Percentiles rank a stretch among this genome's conserved stretches.
Conservation (phyloP, 2,797 vertebrate species). For the Siniperca scherzeri region DNA sequence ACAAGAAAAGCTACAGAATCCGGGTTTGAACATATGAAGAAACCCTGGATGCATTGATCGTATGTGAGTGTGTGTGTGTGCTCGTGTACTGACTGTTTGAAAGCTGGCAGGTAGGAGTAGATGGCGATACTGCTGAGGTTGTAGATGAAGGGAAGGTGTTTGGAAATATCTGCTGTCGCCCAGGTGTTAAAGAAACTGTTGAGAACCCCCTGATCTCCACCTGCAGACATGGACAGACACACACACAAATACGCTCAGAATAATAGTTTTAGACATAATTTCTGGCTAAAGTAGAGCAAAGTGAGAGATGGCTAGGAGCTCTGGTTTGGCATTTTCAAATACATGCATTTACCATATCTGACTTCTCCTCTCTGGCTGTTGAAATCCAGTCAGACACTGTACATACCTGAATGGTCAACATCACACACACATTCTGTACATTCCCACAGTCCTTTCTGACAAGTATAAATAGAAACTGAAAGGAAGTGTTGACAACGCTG, state of each 20-base stretch:
- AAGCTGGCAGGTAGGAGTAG: conserved; percentile 98
- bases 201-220: conserved; percentile 98
- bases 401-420: background rate
- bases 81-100: conserved; percentile 92
- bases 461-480: conserved; percentile 56
- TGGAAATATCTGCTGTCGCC: conserved; percentile 96
- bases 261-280: background rate
- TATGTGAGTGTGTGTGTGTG: conserved; percentile 17
- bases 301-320: background rate
- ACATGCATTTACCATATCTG: background rate
- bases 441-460: conserved; percentile 28
- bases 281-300: background rate
- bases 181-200: conserved; percentile 96
- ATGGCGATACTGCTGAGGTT: conserved; percentile 96
- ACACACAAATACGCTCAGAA: background rate
- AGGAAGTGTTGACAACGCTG: background rate
- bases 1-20: conserved; percentile 4
- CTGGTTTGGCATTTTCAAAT: background rate
- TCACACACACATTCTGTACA: conserved; percentile 19
- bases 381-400: background rate
- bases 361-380: background rate
- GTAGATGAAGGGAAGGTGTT: conserved; percentile 98
- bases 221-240: conserved; percentile 75
- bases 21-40: background rate
- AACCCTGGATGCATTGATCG: background rate